Base-by-base conservation (phyloP, 2,113 vertebrate genomes). In the Gallinago media region DNA sequence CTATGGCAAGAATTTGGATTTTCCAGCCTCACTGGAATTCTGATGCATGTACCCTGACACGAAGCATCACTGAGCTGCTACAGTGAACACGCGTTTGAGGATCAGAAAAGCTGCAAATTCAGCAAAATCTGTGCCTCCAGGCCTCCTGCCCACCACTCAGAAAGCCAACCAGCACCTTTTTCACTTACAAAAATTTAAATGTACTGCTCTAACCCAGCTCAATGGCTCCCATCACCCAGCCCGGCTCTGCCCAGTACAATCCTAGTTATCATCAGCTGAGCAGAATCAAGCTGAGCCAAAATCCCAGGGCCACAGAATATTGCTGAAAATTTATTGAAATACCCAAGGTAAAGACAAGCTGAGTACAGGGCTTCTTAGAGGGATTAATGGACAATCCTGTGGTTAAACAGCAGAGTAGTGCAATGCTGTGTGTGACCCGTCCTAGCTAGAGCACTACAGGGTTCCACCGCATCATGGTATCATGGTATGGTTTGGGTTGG, bases 11-110 rank as follows among this genome's bases (percentile, higher is more conserved):
- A 72, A 7, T 61, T 38, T 55, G 59, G 49, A n/a, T 55, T 88
- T 79, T 76, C 34, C 66, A 79, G 49, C 15, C 29, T 42, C 34
- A 46, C 49, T 62, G 68, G 46, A 73, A 62, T 55, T 50, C 38
- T 7, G 44, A 65, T 20, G 55, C 19, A 36, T 52, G 3, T 17
- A 65, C 2, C 44, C 29, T 50, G 63, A 5, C 10, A 52, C 0
- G 0, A 75, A 88, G 44, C 38, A 8, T 3, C 54, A 8, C 26
- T 29, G 61, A 20, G 36, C 36, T 29, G 26, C 74, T 21, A 21
- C 3, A 46, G 25, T 6, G 25, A 89, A 32, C 15, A 8, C 2
- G 1, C 0, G 4, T 29, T 1, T 5, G 52, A 67, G 32, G 47
- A 67, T 59, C 61, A 21, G 29, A 14, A 22, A 79, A 75, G 54